Evolutionary conservation across 2,888 invertebrate species (phyloP), one percentile per base, ranked within the genome.

Genomic region (Amblyjoppa fuscipennis): DNA sequence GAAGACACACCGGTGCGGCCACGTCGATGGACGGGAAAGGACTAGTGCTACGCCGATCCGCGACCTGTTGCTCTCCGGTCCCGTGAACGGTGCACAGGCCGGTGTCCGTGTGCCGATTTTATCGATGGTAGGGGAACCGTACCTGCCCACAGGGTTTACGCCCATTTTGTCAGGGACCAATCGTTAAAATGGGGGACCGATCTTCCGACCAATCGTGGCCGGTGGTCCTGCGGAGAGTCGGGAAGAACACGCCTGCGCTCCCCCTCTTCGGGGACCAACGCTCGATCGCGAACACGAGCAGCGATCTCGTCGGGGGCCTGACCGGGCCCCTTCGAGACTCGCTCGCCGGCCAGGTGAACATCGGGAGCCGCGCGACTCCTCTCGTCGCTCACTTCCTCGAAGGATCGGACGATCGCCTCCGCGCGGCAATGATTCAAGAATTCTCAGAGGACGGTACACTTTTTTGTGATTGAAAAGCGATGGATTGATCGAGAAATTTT

Each of bases 21-120:
- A 92, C 94, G 92, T 90, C 93, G 93, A 92, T 93, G 93, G 93
- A 93, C 93, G 93, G 92, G 91, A 93, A 92, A 93, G 91, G 91
- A 94, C 94, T 94, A 93, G 91, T 92, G 91, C 91, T 91, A 90
- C 88, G 86, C 83, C 90, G 92, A 91, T 91, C 91, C 89, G 89
- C 91, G 92, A 93, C 92, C 93, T 93, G 93, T 92, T 91, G 91
- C 91, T 91, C 91, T 91, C 92, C 89, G 88, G 31, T 79, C 41
- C 53, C 85, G 80, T 45, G 91, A 90, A 90, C 59, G 89, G 90
- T 90, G 88, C 85, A 68, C 82, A 66, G 85, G 78, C 84, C 81
- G 85, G 87, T 81, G 84, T 81, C 84, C 81, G 80, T 73, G 84
- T 73, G 81, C 87, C 85, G 87, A 88, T 84, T 81, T 83, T 75